Evolutionary conservation across 1,140 invertebrate genomes (phyloP), one percentile per base, ranked within the genome.

Genomic region (Drosophila saltans): DNA sequence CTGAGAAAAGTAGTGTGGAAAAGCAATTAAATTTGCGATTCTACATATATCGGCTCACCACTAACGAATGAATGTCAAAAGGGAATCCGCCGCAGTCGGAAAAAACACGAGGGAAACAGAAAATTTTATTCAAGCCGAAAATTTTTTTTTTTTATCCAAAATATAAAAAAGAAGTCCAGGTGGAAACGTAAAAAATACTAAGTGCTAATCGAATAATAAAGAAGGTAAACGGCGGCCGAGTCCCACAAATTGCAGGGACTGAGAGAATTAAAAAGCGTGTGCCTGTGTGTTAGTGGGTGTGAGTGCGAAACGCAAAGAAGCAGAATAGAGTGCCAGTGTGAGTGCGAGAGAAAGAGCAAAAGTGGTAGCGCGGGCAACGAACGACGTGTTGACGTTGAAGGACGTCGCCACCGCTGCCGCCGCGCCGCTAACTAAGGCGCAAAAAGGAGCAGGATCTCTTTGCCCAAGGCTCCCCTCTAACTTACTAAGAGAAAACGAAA

Each of bases 21-120:
- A 36, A 36, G 6, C 1, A 36, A 36, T 36, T 1, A 36, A 36
- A 36, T 36, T 36, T 36, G 33, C 33, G 33, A 36, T 36, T 36
- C 33, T 36, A 36, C 33, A 36, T 52, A 3, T 52, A 52, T 52
- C 45, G 21, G 9, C 45, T 52, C 45, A 9, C 45, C 45, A 21
- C 45, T 52, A 26, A 52, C 45, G 45, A 52, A 52, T 52, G 45
- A 52, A 52, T 52, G 45, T 52, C 45, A 52, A 52, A 52, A 52
- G 45, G 45, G 45, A 52, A 52, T 52, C 45, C 45, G 45, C 66
- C 70, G 70, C 72, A 81, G 72, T 86, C 80, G 84, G 67, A 88
- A 89, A 78, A 89, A 88, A 88, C 83, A 88, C 83, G 83, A 88
- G 83, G 83, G 83, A 86, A 86, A 78, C 72, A 82, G 21, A 52